Base-by-base conservation (phyloP, 2,113 vertebrate genomes). In the Plecturocebus donacophilus region DNA sequence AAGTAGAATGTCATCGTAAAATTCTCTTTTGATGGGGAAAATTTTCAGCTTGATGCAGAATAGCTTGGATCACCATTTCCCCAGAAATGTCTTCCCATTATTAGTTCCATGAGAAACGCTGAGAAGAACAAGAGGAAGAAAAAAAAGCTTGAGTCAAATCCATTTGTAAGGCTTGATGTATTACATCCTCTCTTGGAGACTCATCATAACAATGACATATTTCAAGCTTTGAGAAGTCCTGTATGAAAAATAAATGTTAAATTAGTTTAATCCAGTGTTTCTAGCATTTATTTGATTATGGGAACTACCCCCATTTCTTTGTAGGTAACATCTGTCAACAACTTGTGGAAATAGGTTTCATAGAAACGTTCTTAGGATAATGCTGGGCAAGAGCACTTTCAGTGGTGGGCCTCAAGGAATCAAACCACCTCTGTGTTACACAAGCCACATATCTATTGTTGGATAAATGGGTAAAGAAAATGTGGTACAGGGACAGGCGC, bases 251-350 rank as follows among this genome's bases (percentile, higher is more conserved):
- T 9, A 73, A 12, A 27, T 47, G 35, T 70, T 81, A 68, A 42
- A 49, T 93, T 90, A 91, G 70, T 86, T 95, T 93, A 64, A 76
- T 35, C 68, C 42, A 32, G 68, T 30, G 25, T 95, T 94, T 86
- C 47, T 19, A 79, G 30, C 45, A 42, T 0, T 2, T 56, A 35
- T 47, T 91, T 92, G 45, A 83, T 49, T 66, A 45, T 61, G n/a
- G 6, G 42, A 88, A 80, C 12, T 0, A 32, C 21, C 10, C 21
- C 13, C 27, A 68, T 6, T 25, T 86, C 64, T 91, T 83, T 45
- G 6, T 45, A 30, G 35, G 49, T 64, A 40, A 89, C 54, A 93
- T 90, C 71, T 79, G 5, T 96, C 71, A 93, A 6, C 6, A 79
- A 23, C 12, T 23, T 68, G 27, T 45, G 23, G 42, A 95, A 64